Base-by-base conservation (phyloP, 2,888 invertebrate species). In the Phrixothrix hirtus region DNA sequence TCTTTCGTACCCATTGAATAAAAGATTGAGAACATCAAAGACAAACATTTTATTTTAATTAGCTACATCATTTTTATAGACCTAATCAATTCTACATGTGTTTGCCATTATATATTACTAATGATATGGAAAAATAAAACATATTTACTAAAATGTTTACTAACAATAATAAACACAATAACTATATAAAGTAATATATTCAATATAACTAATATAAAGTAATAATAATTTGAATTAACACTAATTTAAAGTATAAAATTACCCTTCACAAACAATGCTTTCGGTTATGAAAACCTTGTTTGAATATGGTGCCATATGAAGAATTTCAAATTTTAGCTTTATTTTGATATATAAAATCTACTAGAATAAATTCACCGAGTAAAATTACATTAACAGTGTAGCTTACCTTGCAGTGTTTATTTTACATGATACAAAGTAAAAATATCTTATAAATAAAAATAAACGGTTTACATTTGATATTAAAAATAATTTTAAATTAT, bases 1-100 rank as follows among this genome's bases (percentile, higher is more conserved):
- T 78, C 82, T 0, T 10, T 78, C 5, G 67, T 74, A 2, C 56
- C 52, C 66, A 68, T 32, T 6, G 26, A 43, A 7, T 43, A 50
- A 53, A 37, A 43, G 10, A 16, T n/a, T n/a, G n/a, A 16, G 7
- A 12, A 26, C 13, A 11, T 26, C 35, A 53, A 47, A 53, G 50
- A 53, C 49, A 58, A 55, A 58, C 52, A 50, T 67, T 70, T 70
- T 71, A 69, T 69, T 67, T 64, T 29, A 37, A 26, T 36, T 55
- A 45, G 42, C 49, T 55, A 55, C 50, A 55, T 45, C 29, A 41
- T 42, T 54, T 49, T 49, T 47, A 54, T 44, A 26, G 38, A 48
- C 30, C 43, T 37, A 11, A 12, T 29, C 30, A 41, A 44, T 21
- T 54, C 39, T 36, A 41, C 6, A 13, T n/a, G 36, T 52, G 46